A percentile compares a stretch with the other conserved stretches of the same genome.
phyloP scores from a whole-genome alignment of 2,797 vertebrate species.

The Botia kubotai region DNA sequence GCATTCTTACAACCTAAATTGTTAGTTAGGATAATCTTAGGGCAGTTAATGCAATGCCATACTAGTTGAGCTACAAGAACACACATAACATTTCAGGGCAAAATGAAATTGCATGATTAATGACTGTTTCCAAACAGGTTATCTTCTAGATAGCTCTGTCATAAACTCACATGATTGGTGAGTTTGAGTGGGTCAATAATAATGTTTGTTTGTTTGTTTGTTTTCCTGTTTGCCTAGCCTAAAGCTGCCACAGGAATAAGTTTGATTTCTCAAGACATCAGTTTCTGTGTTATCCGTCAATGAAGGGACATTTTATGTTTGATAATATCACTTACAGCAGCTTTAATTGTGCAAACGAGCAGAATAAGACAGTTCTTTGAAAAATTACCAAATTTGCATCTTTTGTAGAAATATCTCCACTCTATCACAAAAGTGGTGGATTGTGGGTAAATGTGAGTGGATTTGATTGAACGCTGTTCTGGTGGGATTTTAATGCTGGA shows the following conservation, averaged over 20 bases:
- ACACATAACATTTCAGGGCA: not conserved
- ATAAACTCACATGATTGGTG: too few relatives aligned
- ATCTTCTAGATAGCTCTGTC: too few relatives aligned
- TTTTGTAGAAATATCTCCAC: not conserved
- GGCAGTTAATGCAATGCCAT: not conserved
- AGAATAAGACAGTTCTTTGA: not conserved
- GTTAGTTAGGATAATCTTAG: too few relatives aligned
- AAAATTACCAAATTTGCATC: not conserved
- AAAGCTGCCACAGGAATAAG: not conserved
- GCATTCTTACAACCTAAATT: too few relatives aligned
- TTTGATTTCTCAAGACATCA: not conserved
- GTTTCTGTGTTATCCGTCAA: not conserved
- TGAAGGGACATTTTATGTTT: not conserved
- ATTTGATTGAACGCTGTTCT: conserved; percentile 41
- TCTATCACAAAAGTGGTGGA: not conserved
- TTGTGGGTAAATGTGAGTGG: conserved; percentile 15
- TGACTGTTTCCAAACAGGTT: not conserved
- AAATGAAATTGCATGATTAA: not conserved
- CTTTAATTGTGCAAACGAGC: not conserved
- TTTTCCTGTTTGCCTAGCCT: not conserved
- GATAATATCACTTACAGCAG: not conserved
- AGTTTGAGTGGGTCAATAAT: not conserved
- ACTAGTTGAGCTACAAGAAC: too few relatives aligned
- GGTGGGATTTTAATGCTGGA: conserved; percentile 40
- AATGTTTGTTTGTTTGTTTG: not conserved